Evolutionary conservation across 2,888 invertebrate genomes (phyloP).

Genomic region (Scaptomyza caliginosa): DNA sequence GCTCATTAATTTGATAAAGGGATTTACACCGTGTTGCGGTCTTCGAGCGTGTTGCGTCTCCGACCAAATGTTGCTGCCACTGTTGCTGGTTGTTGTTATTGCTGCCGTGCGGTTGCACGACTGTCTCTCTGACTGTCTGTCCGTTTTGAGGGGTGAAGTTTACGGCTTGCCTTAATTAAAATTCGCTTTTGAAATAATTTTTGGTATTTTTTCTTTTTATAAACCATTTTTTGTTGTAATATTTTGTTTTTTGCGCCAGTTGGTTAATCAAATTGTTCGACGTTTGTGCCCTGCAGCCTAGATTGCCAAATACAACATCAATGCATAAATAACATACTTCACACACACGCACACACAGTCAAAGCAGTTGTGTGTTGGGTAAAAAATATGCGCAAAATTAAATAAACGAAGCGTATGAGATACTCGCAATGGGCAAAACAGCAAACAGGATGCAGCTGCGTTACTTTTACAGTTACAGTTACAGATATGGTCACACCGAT

Average conservation of each 20-base stretch:
- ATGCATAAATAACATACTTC: slow-evolving; percentile 17
- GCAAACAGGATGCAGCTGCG: slow-evolving; percentile 50
- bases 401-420: slow-evolving; percentile 77
- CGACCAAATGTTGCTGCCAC: slow-evolving; percentile 58
- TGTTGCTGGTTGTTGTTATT: slow-evolving; percentile 5
- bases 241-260: slow-evolving; percentile 17
- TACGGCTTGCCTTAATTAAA: slow-evolving; percentile 68
- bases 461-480: slow-evolving; percentile 20
- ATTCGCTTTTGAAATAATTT: slow-evolving; percentile 73
- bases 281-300: slow-evolving; percentile 15
- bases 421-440: slow-evolving; percentile 39
- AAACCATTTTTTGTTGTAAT: neutral
- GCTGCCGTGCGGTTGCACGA: slow-evolving; percentile 46
- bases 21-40: slow-evolving; percentile 79
- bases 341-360: slow-evolving; percentile 10
- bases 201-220: no score
- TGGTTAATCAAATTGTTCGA: slow-evolving; percentile 68
- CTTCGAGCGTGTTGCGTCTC: slow-evolving; percentile 28
- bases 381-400: slow-evolving; percentile 64
- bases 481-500: slow-evolving; percentile 32
- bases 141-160: slow-evolving; percentile 3
- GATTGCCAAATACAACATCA: slow-evolving; percentile 21
- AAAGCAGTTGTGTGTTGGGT: slow-evolving; percentile 5
- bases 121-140: slow-evolving; percentile 22
- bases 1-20: slow-evolving; percentile 82